Evolutionary conservation across 2,113 vertebrate species (phyloP), one percentile per base, ranked within the genome.

Genomic region (Notothenia rossii): DNA sequence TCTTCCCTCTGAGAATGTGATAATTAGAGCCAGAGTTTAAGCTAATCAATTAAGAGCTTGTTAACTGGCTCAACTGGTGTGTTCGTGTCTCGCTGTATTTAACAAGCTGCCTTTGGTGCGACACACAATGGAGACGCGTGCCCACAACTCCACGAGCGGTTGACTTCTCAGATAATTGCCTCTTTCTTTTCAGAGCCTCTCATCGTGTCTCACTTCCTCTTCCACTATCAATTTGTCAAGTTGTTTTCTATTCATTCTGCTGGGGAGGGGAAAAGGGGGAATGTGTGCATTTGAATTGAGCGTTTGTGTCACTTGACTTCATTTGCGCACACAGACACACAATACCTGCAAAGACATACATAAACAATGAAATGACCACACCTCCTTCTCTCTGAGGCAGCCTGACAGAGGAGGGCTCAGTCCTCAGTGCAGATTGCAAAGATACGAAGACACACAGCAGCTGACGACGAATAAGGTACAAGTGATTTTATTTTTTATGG

Each of bases 1-100:
- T 95, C 94, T 94, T 88, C 82, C 92, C 62, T 76, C 75, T 66
- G 93, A 94, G 94, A 96, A 96, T 95, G 94, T 91, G 90, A 76
- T 96, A 94, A 96, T 94, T 91, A 93, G 93, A 84, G 63, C 80
- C 88, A 82, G 66, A 86, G 88, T 90, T 95, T 91, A 93, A 94
- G 86, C 75, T 60, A 59, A 88, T 93, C 93, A 92, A 94, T 94
- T 93, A 94, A 93, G 82, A 77, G 79, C 83, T 92, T 45, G 85
- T 92, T 94, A 93, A 89, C 72, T 9, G 73, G 75, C 73, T 91
- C 86, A 93, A 93, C 81, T 59, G 90, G 65, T 84, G 82, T 0
- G 46, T 88, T 92, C 89, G 86, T 91, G 88, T 86, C 72, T 83
- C 71, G 1, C 69, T 81, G 70, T 77, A 81, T 86, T 92, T 89